Evolutionary conservation across 2,888 invertebrate genomes (phyloP).

Genomic region (Thymelicus acteon): DNA sequence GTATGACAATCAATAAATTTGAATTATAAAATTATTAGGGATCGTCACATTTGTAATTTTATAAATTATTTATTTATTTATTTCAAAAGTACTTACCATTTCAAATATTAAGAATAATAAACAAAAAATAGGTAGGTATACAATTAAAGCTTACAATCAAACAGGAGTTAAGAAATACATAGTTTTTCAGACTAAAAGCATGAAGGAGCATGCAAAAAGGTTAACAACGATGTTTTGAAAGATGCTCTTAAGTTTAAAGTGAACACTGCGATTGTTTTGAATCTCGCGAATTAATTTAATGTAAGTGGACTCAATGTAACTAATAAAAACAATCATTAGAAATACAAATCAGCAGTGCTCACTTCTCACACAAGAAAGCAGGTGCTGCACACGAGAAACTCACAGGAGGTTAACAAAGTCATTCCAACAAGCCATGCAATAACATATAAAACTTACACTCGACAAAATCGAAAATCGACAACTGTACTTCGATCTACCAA

Average conservation of each 20-base stretch:
- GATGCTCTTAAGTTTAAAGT: constrained; percentile 4
- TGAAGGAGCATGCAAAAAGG: constrained; percentile 58
- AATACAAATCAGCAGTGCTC: constrained; percentile 52
- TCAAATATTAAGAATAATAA: background rate
- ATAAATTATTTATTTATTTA: no score
- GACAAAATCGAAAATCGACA: constrained; percentile 80
- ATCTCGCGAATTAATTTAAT: background rate
- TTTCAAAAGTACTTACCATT: constrained; percentile 17
- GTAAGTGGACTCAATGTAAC: background rate
- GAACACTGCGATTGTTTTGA: background rate
- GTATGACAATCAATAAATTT: no score
- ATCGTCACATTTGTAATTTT: no score
- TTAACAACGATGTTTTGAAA: constrained; percentile 36
- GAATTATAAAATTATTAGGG: no score
- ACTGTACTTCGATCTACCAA: constrained; percentile 77
- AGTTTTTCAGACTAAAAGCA: constrained; percentile 47
- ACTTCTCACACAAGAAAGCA: constrained; percentile 60
- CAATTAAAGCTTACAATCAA: constrained; percentile 13
- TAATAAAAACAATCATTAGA: constrained; percentile 21
- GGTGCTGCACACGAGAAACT: constrained; percentile 48
- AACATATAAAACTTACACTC: constrained; percentile 66
- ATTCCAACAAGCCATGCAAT: constrained; percentile 71
- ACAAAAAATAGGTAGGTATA: constrained; percentile 5
- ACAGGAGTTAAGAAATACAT: background rate
- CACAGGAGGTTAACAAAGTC: constrained; percentile 45